phyloP scores from a whole-genome alignment of 2,797 vertebrate species.

The Chelon labrosus region DNA sequence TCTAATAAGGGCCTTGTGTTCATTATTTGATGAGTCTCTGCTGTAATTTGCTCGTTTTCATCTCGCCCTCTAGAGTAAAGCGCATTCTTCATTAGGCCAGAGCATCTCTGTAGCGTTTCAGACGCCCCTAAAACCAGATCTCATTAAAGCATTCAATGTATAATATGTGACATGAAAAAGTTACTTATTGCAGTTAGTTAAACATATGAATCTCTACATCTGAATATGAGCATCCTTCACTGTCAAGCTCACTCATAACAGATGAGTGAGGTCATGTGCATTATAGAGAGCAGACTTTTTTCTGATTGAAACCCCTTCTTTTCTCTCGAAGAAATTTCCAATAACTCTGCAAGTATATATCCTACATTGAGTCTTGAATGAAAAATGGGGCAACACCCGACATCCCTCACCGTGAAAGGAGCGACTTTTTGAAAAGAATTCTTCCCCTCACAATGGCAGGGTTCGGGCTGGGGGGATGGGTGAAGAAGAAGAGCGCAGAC shows the following conservation, averaged over 20 bases:
- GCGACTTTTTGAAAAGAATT: slow-evolving; percentile 79
- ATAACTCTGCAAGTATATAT: slow-evolving; percentile 1
- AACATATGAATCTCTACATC: slow-evolving; percentile 18
- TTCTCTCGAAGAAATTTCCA: slow-evolving; percentile 30
- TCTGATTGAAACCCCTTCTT: background rate
- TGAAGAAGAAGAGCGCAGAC: slow-evolving; percentile 31
- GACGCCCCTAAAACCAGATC: slow-evolving; percentile 40
- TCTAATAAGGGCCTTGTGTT: slow-evolving; percentile 47
- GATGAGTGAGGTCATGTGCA: slow-evolving; percentile 1
- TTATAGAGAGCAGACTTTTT: background rate
- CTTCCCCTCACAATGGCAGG: slow-evolving; percentile 75
- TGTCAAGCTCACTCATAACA: slow-evolving; percentile 14
- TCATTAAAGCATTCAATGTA: slow-evolving; percentile 46
- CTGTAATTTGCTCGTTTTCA: slow-evolving; percentile 62
- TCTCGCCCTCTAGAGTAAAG: slow-evolving; percentile 53
- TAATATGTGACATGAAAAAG: slow-evolving; percentile 38
- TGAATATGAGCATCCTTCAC: background rate
- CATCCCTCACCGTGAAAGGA: slow-evolving; percentile 68
- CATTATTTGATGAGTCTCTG: slow-evolving; percentile 62
- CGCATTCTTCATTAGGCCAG: slow-evolving; percentile 53
- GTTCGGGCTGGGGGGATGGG: background rate
- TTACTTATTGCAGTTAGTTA: slow-evolving; percentile 29
- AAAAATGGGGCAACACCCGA: slow-evolving; percentile 71
- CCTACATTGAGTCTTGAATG: slow-evolving; percentile 42
- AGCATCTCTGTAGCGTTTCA: slow-evolving; percentile 54